These are phyloP conservation scores for Trissolcus brochymenae DNA, from an alignment of 2,888 invertebrate species.

Conservation along the genomic window DNA sequence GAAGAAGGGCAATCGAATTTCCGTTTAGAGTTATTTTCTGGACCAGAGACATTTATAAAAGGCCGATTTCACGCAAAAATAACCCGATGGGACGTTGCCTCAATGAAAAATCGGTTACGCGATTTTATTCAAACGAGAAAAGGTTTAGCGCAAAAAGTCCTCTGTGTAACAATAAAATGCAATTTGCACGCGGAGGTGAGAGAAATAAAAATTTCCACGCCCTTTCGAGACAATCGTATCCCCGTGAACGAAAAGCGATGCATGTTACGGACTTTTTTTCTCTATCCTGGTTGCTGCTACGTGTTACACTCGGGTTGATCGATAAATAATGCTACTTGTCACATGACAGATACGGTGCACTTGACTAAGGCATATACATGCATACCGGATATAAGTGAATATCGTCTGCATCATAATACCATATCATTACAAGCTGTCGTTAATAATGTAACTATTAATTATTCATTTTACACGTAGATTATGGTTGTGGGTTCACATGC, in stretches of 20 bases:
- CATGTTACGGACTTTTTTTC: conserved; percentile 21
- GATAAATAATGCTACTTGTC: conserved; percentile 54
- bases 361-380: conserved; percentile 51
- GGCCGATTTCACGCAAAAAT: conserved; percentile 11
- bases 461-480: conserved; percentile 34
- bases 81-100: background rate
- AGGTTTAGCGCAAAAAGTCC: conserved; percentile 20
- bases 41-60: conserved; percentile 5
- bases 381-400: conserved; percentile 50
- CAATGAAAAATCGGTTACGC: background rate
- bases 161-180: conserved; percentile 20
- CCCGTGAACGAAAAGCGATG: conserved; percentile 43
- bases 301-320: conserved; percentile 33
- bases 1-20: conserved; percentile 6
- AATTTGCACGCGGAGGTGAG: conserved; percentile 23
- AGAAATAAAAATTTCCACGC: conserved; percentile 14
- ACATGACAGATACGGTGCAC: conserved; percentile 50
- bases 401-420: conserved; percentile 50
- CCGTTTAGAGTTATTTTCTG: conserved; percentile 6
- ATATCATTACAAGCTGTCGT: conserved; percentile 47
- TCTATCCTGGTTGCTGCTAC: conserved; percentile 14
- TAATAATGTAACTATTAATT: conserved; percentile 47
- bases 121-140: conserved; percentile 28
- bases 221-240: conserved; percentile 45
- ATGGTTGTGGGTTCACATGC: conserved; percentile 31